phyloP scores from a whole-genome alignment of 92 coral and sea anemone species.

The Isaurus tuberculatus region DNA sequence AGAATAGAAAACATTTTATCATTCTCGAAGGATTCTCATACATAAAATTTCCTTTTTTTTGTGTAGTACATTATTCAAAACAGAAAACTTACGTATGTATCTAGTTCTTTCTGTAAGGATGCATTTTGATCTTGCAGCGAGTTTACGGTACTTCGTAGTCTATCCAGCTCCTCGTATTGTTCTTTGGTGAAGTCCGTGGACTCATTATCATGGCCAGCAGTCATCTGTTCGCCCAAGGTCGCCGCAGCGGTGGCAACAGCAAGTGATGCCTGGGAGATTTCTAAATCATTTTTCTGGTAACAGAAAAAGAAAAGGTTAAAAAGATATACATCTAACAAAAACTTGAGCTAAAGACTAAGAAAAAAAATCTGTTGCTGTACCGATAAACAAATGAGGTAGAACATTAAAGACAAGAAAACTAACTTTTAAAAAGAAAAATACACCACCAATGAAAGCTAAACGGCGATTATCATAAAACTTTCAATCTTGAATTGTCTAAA shows the following conservation, averaged over 20 bases:
- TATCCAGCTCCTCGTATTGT: slow-evolving; percentile 84
- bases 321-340: not conserved
- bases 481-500: too few species aligned
- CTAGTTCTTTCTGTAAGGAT: slow-evolving; percentile 71
- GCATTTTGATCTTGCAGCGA: slow-evolving; percentile 83
- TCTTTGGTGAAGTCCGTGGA: slow-evolving; percentile 67
- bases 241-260: slow-evolving; percentile 99
- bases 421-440: too few species aligned
- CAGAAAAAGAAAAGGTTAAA: not conserved
- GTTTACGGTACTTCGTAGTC: slow-evolving; percentile 72
- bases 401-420: too few species aligned
- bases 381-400: too few species aligned
- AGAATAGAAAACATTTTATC: too few species aligned
- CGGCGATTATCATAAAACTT: too few species aligned
- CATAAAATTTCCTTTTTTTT: too few species aligned
- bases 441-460: too few species aligned
- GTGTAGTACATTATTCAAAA: not conserved
- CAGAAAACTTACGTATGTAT: slow-evolving; percentile 68
- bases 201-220: slow-evolving; percentile 57
- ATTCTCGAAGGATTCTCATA: too few species aligned
- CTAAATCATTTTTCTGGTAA: slow-evolving; percentile 22
- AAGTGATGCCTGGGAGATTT: slow-evolving; percentile 86
- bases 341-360: not conserved
- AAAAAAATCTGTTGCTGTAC: not conserved
- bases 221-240: slow-evolving; percentile 76